These are phyloP conservation scores for Meloe dianella DNA, from an alignment of 2,888 invertebrate species.

Conservation along the genomic window DNA sequence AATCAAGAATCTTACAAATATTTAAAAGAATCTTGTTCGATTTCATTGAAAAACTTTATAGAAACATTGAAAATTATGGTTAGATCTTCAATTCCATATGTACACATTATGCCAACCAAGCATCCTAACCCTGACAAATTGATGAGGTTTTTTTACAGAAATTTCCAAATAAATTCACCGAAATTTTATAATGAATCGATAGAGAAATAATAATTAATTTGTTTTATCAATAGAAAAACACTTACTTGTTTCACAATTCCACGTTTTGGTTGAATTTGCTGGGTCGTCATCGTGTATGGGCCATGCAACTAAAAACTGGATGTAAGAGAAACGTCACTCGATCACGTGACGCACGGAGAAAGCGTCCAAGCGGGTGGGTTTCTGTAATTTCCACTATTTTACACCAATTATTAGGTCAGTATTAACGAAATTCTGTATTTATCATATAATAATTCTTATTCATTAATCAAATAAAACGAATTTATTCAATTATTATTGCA, in stretches of 20 bases:
- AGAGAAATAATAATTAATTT: background rate
- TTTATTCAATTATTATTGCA: background rate
- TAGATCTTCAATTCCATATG: slow-evolving; percentile 31
- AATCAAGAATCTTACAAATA: slow-evolving; percentile 10
- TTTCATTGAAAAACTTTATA: background rate
- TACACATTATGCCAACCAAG: slow-evolving; percentile 52
- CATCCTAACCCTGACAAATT: slow-evolving; percentile 33
- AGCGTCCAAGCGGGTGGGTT: slow-evolving; percentile 33
- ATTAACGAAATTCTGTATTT: background rate
- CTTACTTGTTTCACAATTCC: slow-evolving; percentile 70
- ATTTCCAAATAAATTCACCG: background rate
- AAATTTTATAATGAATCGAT: background rate
- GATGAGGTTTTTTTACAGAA: background rate
- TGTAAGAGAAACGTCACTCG: slow-evolving; percentile 31
- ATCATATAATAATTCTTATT: background rate
- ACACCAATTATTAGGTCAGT: background rate
- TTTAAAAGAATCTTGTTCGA: background rate
- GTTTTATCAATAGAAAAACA: slow-evolving; percentile 33
- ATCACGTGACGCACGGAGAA: slow-evolving; percentile 50
- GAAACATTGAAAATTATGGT: slow-evolving; percentile 16
- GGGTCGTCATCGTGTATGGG: slow-evolving; percentile 64
- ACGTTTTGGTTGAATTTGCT: slow-evolving; percentile 60
- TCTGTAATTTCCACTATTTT: background rate
- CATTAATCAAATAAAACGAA: background rate
- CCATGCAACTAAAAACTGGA: slow-evolving; percentile 40